Base-by-base conservation (phyloP, 2,797 vertebrate species). In the Girardinus metallicus region DNA sequence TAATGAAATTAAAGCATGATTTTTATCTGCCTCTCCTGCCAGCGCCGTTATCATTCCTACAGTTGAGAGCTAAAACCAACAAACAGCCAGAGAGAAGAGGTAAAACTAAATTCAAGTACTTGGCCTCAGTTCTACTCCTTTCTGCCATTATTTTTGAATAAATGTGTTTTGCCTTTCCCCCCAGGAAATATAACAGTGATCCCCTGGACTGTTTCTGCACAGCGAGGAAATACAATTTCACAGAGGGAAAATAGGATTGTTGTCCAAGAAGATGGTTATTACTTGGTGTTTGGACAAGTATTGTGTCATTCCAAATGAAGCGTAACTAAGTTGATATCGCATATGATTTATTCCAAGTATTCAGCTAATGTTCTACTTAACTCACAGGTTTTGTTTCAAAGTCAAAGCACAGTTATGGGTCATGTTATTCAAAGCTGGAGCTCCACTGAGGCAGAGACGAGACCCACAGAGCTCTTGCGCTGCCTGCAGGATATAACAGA, bases 281-380 rank as follows among this genome's bases (percentile, higher is more conserved):
- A 94, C 92, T 92, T 94, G 91, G 90, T 96, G 91, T 95, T 94
- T 93, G 93, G 94, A 89, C 92, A 95, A 93, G 94, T 95, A 94
- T 82, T 81, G 88, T 92, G 88, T 93, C 90, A 89, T 86, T 80
- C 75, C 81, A 90, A 90, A 77, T 90, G 81, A 82, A 92, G 88
- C 89, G 88, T 88, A 86, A 88, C 91, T 86, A 88, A 90, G 57
- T 83, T 89, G 83, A 91, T 91, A 90, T 84, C 86, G 75, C 80
- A 60, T 84, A 62, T 85, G 83, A 89, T 93, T 92, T 88, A 89
- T 92, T 92, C 89, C 90, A 88, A 86, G 78, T 87, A 83, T 89
- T 83, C 76, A 46, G 73, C 83, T 85, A 91, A 94, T 91, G 86
- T 85, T 94, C 87, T 86, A 75, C 85, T 82, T 77, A 31, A 93